A percentile compares a stretch with the other conserved stretches of the same genome.
Evolutionary conservation across 2,113 vertebrate genomes (phyloP).

Genomic region (Leptobrachium leishanense): DNA sequence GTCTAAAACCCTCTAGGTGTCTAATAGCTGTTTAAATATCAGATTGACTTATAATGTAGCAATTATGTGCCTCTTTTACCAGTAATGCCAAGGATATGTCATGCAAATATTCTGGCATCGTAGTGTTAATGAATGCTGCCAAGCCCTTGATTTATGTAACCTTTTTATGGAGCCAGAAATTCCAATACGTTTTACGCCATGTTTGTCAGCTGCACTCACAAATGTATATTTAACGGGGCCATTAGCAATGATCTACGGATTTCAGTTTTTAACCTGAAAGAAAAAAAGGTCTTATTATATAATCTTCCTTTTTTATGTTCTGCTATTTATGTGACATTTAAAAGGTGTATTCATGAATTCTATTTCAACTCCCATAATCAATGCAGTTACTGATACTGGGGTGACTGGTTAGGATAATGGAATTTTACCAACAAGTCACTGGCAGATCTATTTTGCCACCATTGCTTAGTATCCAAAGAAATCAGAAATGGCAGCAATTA

Average conservation of each 20-base stretch:
- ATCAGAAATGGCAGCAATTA: too few relatives aligned
- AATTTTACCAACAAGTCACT: too few relatives aligned
- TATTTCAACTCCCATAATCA: too few relatives aligned
- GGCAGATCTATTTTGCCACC: too few relatives aligned
- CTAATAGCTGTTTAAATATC: constrained; percentile 41
- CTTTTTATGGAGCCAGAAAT: constrained; percentile 44
- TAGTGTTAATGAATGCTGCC: constrained; percentile 33
- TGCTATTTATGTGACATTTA: not conserved
- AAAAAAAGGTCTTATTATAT: constrained; percentile 17
- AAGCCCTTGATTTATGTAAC: constrained; percentile 43
- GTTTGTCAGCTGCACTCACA: constrained; percentile 47
- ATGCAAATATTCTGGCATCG: constrained; percentile 47
- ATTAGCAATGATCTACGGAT: constrained; percentile 42
- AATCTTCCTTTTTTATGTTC: constrained; percentile 25
- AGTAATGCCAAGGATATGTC: constrained; percentile 40
- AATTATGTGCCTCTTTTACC: constrained; percentile 39
- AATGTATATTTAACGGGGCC: constrained; percentile 47
- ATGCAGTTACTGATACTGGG: too few relatives aligned
- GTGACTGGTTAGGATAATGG: too few relatives aligned
- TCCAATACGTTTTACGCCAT: constrained; percentile 42
- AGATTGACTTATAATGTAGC: constrained; percentile 38
- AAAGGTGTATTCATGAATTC: too few relatives aligned
- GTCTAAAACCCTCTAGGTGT: constrained; percentile 21
- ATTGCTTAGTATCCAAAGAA: too few relatives aligned
- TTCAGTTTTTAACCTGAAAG: constrained; percentile 28